A percentile compares a stretch with the other conserved stretches of the same genome.
Evolutionary conservation across 2,113 vertebrate species (phyloP).

Genomic region (Tinamus guttatus): DNA sequence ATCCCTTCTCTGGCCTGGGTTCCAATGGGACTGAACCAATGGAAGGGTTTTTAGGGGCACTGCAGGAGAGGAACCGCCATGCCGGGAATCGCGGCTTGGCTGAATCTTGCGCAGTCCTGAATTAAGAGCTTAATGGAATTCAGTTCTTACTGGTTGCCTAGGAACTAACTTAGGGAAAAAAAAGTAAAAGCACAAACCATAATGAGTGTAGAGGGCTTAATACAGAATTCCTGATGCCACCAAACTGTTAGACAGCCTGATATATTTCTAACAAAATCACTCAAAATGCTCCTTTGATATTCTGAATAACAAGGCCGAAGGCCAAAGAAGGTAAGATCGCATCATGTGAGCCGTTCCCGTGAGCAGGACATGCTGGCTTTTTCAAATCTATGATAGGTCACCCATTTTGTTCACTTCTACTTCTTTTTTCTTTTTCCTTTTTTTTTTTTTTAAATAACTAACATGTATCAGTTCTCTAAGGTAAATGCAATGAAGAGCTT

Average conservation of each 20-base stretch:
- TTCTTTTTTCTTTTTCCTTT: no score
- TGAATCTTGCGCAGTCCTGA: constrained; percentile 37
- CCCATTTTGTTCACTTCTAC: neutral
- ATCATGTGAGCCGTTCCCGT: neutral
- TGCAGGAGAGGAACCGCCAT: constrained; percentile 7
- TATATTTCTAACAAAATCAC: constrained; percentile 25
- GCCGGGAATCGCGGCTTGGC: constrained; percentile 49
- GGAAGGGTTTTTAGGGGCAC: neutral
- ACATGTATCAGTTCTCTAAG: neutral
- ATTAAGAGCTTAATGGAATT: constrained; percentile 80
- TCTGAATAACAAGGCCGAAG: neutral
- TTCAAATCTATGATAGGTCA: neutral
- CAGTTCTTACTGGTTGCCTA: constrained; percentile 79
- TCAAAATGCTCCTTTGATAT: neutral
- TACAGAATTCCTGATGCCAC: constrained; percentile 75
- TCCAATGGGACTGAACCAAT: neutral
- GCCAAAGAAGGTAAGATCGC: neutral
- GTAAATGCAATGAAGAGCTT: rapidly evolving
- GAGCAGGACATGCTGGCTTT: neutral
- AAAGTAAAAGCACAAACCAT: constrained; percentile 47
- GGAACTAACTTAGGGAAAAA: constrained; percentile 73
- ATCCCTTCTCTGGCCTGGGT: neutral
- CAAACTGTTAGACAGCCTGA: constrained; percentile 45
- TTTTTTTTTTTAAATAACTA: rapidly evolving
- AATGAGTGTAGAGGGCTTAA: constrained; percentile 74